These are phyloP conservation scores for Clarias gariepinus DNA, from an alignment of 2,113 vertebrate genomes.

Conservation along the genomic window DNA sequence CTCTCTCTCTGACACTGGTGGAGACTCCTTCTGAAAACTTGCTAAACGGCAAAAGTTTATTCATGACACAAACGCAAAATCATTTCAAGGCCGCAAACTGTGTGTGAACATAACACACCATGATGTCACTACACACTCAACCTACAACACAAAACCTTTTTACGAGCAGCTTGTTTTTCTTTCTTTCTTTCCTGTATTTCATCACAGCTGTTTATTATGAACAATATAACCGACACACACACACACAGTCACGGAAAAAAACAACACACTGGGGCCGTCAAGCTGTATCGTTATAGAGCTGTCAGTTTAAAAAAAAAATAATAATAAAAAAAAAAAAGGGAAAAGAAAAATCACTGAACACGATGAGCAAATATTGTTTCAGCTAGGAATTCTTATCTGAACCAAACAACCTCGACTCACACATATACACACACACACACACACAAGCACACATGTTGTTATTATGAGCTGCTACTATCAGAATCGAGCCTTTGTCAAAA, in stretches of 20 bases:
- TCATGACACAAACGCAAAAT: too few species aligned
- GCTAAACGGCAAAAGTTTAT: too few species aligned
- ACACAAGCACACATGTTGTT: constrained; percentile 69
- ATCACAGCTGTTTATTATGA: constrained; percentile 7
- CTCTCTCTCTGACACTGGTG: too few species aligned
- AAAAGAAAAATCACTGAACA: constrained; percentile 47
- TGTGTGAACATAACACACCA: too few species aligned
- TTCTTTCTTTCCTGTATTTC: neutral
- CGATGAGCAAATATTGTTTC: constrained; percentile 59
- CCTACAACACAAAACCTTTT: neutral
- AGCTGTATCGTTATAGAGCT: constrained; percentile 13
- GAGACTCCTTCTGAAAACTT: too few species aligned
- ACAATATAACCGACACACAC: constrained; percentile 28
- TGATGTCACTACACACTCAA: too few species aligned
- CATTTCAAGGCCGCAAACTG: too few species aligned
- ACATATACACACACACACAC: constrained; percentile 53
- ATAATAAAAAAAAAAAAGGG: neutral
- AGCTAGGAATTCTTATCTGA: constrained; percentile 71
- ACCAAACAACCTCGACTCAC: constrained; percentile 46
- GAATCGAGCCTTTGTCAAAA: constrained; percentile 64
- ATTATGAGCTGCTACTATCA: constrained; percentile 66
- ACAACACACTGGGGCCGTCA: constrained; percentile 42
- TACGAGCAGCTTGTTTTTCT: neutral
- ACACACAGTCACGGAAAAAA: too few species aligned
- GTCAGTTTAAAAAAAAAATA: constrained; percentile 40